These are phyloP conservation scores for Drosophila funebris DNA, from an alignment of 1,140 invertebrate species.

Conservation along the genomic window DNA sequence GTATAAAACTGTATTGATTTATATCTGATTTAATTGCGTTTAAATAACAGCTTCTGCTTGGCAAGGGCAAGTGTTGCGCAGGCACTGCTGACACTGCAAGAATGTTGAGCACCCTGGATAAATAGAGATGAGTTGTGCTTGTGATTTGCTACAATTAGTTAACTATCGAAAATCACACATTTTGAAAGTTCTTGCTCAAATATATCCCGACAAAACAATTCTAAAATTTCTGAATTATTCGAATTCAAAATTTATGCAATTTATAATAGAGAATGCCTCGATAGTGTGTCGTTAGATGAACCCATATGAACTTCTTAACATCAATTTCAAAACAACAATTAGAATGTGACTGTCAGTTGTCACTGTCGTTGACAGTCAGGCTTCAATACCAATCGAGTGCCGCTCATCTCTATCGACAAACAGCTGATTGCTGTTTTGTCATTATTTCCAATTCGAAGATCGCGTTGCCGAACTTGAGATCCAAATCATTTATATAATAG, in stretches of 20 bases:
- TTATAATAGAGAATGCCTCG: no score
- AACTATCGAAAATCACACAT: not conserved
- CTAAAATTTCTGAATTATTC: not conserved
- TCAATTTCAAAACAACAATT: not conserved
- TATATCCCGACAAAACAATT: not conserved
- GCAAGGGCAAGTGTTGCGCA: not conserved
- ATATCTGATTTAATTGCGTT: conserved; percentile 1
- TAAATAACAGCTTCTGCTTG: not conserved
- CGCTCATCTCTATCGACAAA: conserved; percentile 14
- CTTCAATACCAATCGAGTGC: not conserved
- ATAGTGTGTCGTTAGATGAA: no score
- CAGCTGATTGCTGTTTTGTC: conserved; percentile 36
- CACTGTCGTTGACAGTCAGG: not conserved
- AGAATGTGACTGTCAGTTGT: conserved; percentile 1
- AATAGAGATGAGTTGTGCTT: not conserved
- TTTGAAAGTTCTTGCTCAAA: no score
- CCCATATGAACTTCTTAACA: no score
- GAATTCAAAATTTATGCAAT: not conserved
- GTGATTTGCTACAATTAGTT: not conserved
- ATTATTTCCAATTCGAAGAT: conserved; percentile 13
- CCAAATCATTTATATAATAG: conserved; percentile 34
- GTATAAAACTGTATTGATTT: conserved; percentile 3
- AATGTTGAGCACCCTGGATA: conserved; percentile 5
- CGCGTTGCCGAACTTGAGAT: conserved; percentile 2
- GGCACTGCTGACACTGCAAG: not conserved